Percentiles rank a stretch among this genome's conserved stretches.
These are phyloP conservation scores for Oryzias woworae DNA, from an alignment of 2,113 vertebrate species.

Conservation along the genomic window DNA sequence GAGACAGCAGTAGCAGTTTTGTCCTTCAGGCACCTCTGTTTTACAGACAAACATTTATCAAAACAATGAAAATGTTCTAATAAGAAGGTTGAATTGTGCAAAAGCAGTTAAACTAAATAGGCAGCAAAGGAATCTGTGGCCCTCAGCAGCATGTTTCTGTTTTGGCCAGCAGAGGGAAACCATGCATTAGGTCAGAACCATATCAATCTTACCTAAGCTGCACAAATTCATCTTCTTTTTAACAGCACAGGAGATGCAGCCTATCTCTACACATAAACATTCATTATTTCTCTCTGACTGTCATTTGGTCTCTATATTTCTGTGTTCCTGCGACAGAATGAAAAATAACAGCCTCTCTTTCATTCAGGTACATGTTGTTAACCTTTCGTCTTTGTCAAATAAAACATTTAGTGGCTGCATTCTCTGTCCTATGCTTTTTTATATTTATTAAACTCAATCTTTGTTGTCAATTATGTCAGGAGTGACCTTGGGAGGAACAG, in stretches of 20 bases:
- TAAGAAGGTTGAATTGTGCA: neutral
- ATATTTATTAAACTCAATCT: neutral
- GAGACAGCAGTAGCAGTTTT: too few relatives aligned
- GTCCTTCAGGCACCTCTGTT: too few relatives aligned
- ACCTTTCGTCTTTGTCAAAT: slow-evolving; percentile 4
- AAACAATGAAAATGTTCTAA: too few relatives aligned
- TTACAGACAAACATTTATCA: too few relatives aligned
- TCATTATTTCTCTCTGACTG: neutral
- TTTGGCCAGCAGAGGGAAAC: slow-evolving; percentile 47
- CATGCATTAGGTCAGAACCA: slow-evolving; percentile 9
- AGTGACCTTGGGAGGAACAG: slow-evolving; percentile 37
- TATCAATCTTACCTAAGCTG: slow-evolving; percentile 9
- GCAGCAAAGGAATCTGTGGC: neutral
- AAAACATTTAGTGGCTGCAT: neutral
- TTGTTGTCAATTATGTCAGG: slow-evolving; percentile 1
- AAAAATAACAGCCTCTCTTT: slow-evolving; percentile 1
- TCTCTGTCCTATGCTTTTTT: neutral
- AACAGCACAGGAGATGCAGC: neutral
- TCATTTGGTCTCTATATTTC: slow-evolving; percentile 1
- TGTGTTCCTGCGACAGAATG: neutral
- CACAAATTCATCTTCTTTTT: slow-evolving; percentile 1
- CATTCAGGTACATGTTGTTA: slow-evolving; percentile 2
- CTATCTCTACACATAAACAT: neutral
- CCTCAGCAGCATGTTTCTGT: neutral
- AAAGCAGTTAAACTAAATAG: neutral